Base-by-base conservation (phyloP, 1,140 invertebrate genomes). In the Platyura marginata region DNA sequence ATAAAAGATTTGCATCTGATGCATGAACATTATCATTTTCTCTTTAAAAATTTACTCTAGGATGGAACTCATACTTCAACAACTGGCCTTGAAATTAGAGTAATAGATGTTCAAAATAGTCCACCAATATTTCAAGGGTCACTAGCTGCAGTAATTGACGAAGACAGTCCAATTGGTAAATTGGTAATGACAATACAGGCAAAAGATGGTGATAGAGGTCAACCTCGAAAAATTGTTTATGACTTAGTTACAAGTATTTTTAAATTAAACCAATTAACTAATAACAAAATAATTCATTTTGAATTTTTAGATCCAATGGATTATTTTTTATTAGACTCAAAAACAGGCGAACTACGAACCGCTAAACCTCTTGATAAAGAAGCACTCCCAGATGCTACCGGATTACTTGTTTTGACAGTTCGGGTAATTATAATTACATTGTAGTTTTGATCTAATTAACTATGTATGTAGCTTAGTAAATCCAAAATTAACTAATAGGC, bases 111-210 rank as follows among this genome's bases (percentile, higher is more conserved):
- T 11, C 83, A 87, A 62, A 83, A 88, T 54, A 77, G 72, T 20
- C 81, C 83, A 1, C 86, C 86, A 0, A 72, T 80, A 29, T 91
- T 91, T 62, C 70, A 76, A 21, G 82, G 84, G 2, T 76, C 83
- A 0, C 64, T 88, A 20, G 80, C 79, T 8, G 81, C 79, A 0
- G 72, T 88, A 21, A 71, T 91, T n/a, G 65, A 71, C 19, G 88
- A 92, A 61, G 81, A 90, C 53, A 79, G 77, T 47, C 72, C 79
- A 0, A 84, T 91, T 38, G 86, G 86, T n/a, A 81, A 79, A 2
- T 60, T 82, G 10, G 81, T 85, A 1, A 72, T 89, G 60, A 79
- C 74, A 1, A 64, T 88, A 2, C 74, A 79, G 52, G 87, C 87
- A 0, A 66, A 76, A 35, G 88, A 91, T 57, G 84, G 83, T 0